These are phyloP conservation scores for Nanger granti DNA, from an alignment of 2,113 vertebrate species.

Conservation along the genomic window DNA sequence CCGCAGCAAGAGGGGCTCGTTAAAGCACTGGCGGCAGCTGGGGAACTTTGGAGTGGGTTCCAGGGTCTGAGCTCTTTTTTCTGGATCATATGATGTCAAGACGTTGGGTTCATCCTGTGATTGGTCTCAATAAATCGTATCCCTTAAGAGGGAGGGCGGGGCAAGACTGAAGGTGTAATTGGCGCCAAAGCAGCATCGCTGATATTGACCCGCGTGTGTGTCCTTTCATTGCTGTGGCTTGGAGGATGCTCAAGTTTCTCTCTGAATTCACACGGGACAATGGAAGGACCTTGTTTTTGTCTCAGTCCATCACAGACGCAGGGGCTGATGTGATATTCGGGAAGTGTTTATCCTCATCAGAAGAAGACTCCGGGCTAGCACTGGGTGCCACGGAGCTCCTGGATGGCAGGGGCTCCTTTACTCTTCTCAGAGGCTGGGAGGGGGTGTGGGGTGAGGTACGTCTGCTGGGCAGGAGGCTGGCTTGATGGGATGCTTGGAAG, in stretches of 20 bases:
- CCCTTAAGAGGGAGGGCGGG: neutral
- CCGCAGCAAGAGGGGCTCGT: fast-evolving
- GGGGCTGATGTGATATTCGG: neutral
- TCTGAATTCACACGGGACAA: neutral
- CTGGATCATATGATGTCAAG: neutral
- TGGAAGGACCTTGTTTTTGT: neutral
- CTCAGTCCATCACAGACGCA: no score
- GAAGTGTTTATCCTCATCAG: neutral
- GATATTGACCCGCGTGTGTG: no score
- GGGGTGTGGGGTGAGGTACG: neutral
- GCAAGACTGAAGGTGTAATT: neutral
- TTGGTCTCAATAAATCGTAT: neutral
- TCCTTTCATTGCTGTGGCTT: no score
- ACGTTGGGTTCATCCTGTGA: neutral
- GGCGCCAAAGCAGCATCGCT: neutral
- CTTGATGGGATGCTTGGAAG: neutral
- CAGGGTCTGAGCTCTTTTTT: neutral
- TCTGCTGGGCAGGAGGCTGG: fast-evolving
- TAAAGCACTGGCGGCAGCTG: fast-evolving
- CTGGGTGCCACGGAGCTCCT: fast-evolving
- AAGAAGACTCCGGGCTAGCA: no score
- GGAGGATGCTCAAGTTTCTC: neutral
- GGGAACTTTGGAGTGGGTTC: neutral
- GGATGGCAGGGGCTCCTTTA: fast-evolving
- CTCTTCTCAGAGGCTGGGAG: neutral